Conservation (phyloP, 2,888 invertebrate species). For the Microctonus aethiopoides region DNA sequence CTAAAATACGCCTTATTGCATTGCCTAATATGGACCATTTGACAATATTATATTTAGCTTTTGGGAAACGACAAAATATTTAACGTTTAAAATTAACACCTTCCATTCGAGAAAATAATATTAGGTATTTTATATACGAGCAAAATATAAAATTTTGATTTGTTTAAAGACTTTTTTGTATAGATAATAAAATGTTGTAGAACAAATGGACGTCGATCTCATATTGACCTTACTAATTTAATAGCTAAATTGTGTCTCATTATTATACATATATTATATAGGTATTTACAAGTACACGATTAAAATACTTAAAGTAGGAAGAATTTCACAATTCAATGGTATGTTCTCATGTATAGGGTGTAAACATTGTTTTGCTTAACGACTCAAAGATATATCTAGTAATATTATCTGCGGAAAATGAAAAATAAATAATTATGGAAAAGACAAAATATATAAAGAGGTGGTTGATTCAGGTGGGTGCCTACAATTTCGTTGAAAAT, state of each 20-base stretch:
- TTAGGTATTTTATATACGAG: background rate
- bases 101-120: background rate
- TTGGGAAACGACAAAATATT: constrained; percentile 10
- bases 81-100: constrained; percentile 16
- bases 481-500: background rate
- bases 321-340: background rate
- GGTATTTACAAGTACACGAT: background rate
- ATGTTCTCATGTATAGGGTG: background rate
- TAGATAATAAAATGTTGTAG: constrained; percentile 40
- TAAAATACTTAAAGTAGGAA: background rate
- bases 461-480: constrained; percentile 10
- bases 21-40: constrained; percentile 31
- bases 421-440: background rate
- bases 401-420: background rate
- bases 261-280: background rate
- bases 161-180: constrained; percentile 29
- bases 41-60: constrained; percentile 41
- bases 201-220: constrained; percentile 40
- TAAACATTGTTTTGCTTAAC: constrained; percentile 6
- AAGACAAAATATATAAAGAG: background rate
- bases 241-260: constrained; percentile 49
- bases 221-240: constrained; percentile 34
- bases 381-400: background rate
- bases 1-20: constrained; percentile 12
- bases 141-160: constrained; percentile 8